Base-by-base conservation (phyloP, 2,888 invertebrate species). In the Schizotus pectinicornis region DNA sequence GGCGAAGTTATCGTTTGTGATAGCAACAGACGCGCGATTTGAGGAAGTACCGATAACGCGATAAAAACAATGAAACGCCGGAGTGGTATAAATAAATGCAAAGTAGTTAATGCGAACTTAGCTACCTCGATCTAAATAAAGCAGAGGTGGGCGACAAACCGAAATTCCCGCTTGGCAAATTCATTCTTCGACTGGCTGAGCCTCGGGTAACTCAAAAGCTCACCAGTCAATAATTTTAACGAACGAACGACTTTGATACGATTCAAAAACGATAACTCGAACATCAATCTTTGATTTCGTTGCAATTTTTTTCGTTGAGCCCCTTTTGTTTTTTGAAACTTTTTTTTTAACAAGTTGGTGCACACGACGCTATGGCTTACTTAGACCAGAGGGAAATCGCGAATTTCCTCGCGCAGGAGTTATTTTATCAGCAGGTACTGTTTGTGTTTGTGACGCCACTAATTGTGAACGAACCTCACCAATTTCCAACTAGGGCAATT, bases 301-400 rank as follows among this genome's bases (percentile, higher is more conserved):
- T 37, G 36, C n/a, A 45, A 6, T 47, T 39, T 51, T 41, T 46
- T 54, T 60, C 34, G 47, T 51, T 37, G 6, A 48, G 50, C 47
- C 57, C 62, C 63, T 62, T 63, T 54, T 60, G 56, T 57, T 62
- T 64, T 67, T 63, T 53, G 30, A 34, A 35, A 37, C 47, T 47
- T 49, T 45, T 50, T 54, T 53, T 62, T 61, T 47, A 39, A 59
- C 55, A 58, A 60, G 43, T 52, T 54, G 52, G 64, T 61, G 60
- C 58, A 61, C 45, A 43, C 43, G 54, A 42, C 50, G 53, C 55
- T 53, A 79, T 79, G 79, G 79, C 77, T 62, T 78, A 77, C 63
- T 88, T 91, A 85, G 91, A 92, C 83, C 89, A 91, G 78, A 86
- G 88, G 83, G 92, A 92, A 85, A 89, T 92, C 79, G 90, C 91